These are phyloP conservation scores for Agrenia bidenticulata DNA, from an alignment of 2,888 invertebrate species.

Conservation along the genomic window DNA sequence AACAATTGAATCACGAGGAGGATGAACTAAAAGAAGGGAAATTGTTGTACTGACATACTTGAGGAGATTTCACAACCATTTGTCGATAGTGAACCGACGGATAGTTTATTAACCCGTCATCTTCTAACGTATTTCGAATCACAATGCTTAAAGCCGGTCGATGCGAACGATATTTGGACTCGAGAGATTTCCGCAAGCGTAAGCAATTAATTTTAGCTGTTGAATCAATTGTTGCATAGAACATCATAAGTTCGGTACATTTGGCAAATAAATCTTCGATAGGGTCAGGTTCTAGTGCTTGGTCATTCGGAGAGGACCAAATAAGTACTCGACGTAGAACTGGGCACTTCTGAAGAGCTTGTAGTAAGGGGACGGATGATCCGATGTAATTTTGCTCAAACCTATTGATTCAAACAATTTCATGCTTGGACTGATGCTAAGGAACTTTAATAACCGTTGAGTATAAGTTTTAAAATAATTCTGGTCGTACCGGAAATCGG, in stretches of 20 bases:
- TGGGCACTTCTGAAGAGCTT: constrained; percentile 30
- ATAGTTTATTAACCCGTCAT: constrained; percentile 33
- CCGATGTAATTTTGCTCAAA: constrained; percentile 49
- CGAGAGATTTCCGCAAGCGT: constrained; percentile 23
- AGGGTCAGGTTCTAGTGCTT: constrained; percentile 14
- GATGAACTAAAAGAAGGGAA: constrained; percentile 24
- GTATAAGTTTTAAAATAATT: no score
- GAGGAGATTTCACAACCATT: constrained; percentile 38
- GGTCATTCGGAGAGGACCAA: constrained; percentile 38
- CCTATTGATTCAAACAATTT: constrained; percentile 29
- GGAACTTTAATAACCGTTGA: no score
- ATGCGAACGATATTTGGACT: constrained; percentile 27
- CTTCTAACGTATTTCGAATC: constrained; percentile 33
- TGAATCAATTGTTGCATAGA: constrained; percentile 36
- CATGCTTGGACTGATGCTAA: no score
- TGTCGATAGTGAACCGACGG: constrained; percentile 46
- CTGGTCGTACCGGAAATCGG: constrained; percentile 43
- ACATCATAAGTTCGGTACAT: constrained; percentile 29
- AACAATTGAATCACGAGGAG: no score
- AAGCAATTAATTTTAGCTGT: constrained; percentile 35
- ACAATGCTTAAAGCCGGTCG: constrained; percentile 35
- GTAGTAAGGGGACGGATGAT: constrained; percentile 26
- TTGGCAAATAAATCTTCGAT: constrained; percentile 20
- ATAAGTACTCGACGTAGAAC: constrained; percentile 36
- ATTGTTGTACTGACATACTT: constrained; percentile 39